phyloP scores from a whole-genome alignment of 1,140 invertebrate genomes.

The Drosophila pseudoananassae region DNA sequence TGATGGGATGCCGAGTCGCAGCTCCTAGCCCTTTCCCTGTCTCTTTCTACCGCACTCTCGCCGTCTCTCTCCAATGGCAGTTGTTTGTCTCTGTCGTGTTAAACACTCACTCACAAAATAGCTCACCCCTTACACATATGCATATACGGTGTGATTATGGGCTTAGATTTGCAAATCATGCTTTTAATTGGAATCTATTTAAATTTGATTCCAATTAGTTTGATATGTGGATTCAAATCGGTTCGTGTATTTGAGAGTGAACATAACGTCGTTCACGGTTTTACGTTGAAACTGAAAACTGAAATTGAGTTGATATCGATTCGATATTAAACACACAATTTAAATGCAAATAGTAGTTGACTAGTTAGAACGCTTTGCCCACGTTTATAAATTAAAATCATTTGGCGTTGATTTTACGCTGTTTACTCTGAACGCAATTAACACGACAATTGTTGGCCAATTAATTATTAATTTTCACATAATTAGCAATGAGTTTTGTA shows the following conservation, averaged over 20 bases:
- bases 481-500: constrained; percentile 17
- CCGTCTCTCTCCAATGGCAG: background rate
- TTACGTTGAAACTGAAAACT: background rate
- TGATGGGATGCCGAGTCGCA: constrained; percentile 41
- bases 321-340: constrained; percentile 22
- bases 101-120: constrained; percentile 8
- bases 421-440: constrained; percentile 33
- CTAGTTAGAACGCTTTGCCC: constrained; percentile 8
- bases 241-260: constrained; percentile 42
- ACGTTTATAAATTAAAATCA: background rate
- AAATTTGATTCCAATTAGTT: constrained; percentile 53
- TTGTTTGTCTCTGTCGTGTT: background rate
- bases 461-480: constrained; percentile 41
- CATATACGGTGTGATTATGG: constrained; percentile 22
- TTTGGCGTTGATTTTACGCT: constrained; percentile 8
- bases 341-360: constrained; percentile 9
- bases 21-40: background rate
- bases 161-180: constrained; percentile 19
- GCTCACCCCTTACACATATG: background rate
- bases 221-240: constrained; percentile 47
- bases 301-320: constrained; percentile 41
- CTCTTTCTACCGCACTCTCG: background rate
- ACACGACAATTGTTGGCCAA: constrained; percentile 15
- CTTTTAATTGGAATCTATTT: constrained; percentile 59
- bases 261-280: constrained; percentile 23